Percentiles rank a stretch among this genome's conserved stretches.
These are phyloP conservation scores for Apostichopus californicus DNA, from an alignment of 35 echinoderm and acorn worm genomes.

Conservation along the genomic window DNA sequence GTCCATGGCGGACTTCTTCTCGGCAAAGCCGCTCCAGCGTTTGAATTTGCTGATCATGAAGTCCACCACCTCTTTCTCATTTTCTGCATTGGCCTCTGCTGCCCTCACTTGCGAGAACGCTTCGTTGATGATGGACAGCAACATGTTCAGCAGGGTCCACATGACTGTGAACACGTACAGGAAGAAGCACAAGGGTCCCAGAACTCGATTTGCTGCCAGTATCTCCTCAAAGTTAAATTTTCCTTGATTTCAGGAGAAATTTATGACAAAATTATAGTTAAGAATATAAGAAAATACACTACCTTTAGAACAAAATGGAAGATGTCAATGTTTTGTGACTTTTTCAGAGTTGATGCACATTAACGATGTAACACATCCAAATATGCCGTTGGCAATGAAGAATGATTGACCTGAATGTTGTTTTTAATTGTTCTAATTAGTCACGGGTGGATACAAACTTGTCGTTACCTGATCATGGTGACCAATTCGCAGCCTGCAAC, in stretches of 20 bases:
- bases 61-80: slow-evolving; percentile 88
- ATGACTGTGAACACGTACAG: slow-evolving; percentile 81
- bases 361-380: too few species aligned
- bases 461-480: too few species aligned
- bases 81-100: slow-evolving; percentile 61
- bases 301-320: too few species aligned
- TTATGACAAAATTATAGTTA: too few species aligned
- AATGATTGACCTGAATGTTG: too few species aligned
- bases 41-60: slow-evolving; percentile 91
- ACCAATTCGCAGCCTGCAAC: too few species aligned
- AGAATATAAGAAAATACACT: too few species aligned
- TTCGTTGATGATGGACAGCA: slow-evolving; percentile 90
- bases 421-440: too few species aligned
- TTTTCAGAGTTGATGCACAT: too few species aligned
- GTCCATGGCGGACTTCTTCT: slow-evolving; percentile 57
- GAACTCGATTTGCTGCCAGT: slow-evolving; percentile 58
- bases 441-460: too few species aligned
- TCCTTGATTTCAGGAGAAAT: slow-evolving; percentile 36
- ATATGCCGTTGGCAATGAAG: too few species aligned
- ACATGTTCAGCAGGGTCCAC: slow-evolving; percentile 88
- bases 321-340: too few species aligned
- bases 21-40: slow-evolving; percentile 71
- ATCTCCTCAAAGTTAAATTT: slow-evolving; percentile 89
- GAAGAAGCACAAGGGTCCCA: slow-evolving; percentile 91
- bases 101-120: slow-evolving; percentile 72